Evolutionary conservation across 2,797 vertebrate genomes (phyloP).

Genomic region (Arvicola amphibius): DNA sequence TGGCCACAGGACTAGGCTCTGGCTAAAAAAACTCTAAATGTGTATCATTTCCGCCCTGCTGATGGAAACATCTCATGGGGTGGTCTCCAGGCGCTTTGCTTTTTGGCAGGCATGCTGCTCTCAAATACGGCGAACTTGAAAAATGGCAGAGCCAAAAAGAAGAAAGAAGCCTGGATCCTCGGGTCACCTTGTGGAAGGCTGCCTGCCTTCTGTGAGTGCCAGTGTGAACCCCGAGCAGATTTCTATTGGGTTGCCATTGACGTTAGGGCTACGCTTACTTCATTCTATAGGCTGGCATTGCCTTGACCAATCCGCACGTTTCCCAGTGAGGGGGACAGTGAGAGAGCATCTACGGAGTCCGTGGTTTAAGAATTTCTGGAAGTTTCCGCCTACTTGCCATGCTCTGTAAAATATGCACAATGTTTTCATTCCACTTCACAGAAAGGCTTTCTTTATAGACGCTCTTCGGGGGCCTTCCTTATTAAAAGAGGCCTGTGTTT

Average conservation of each 20-base stretch:
- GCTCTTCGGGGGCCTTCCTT: conserved; percentile 75
- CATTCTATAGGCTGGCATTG: neutral
- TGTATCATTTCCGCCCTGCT: neutral
- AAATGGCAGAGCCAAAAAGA: neutral
- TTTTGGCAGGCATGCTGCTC: neutral
- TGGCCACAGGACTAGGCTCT: neutral
- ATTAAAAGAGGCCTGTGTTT: conserved; percentile 70
- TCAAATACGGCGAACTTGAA: neutral
- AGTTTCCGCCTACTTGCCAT: conserved; percentile 54
- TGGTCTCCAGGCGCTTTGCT: neutral
- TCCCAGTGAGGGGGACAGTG: neutral
- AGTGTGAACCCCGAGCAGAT: neutral
- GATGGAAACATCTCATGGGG: neutral
- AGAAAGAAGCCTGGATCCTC: neutral
- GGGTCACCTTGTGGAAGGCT: neutral
- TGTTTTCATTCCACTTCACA: conserved; percentile 71
- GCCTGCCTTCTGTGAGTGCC: neutral
- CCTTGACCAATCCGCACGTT: neutral
- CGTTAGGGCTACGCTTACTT: neutral
- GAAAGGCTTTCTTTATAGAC: conserved; percentile 47
- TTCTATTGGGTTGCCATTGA: neutral
- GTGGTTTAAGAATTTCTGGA: conserved; percentile 20
- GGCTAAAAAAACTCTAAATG: neutral
- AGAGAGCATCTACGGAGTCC: neutral
- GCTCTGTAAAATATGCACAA: conserved; percentile 55